phyloP scores from a whole-genome alignment of 1,140 invertebrate species.

The Camponotus pennsylvanicus region DNA sequence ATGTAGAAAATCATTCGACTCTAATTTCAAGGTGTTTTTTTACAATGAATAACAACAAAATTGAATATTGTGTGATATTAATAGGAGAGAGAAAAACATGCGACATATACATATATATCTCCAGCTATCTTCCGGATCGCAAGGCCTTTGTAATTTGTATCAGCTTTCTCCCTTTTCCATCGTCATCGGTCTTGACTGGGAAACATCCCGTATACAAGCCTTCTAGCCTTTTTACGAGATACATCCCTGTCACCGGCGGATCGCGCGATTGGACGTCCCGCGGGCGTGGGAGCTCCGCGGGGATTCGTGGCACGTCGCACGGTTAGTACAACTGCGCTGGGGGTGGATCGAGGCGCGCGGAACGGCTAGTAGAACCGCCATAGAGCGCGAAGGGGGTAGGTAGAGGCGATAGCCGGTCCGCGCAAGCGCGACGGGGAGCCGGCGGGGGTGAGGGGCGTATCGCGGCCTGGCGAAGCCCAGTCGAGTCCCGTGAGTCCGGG shows the following conservation, averaged over 20 bases:
- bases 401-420: slow-evolving; percentile 65
- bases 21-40: neutral
- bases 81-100: neutral
- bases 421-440: slow-evolving; percentile 67
- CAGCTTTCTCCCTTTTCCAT: neutral
- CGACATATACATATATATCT: no score
- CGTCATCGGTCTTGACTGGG: neutral
- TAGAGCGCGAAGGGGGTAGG: slow-evolving; percentile 61
- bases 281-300: slow-evolving; percentile 77
- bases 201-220: neutral
- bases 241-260: slow-evolving; percentile 49
- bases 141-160: slow-evolving; percentile 8
- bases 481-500: slow-evolving; percentile 85
- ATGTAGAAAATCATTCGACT: neutral
- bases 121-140: neutral
- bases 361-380: slow-evolving; percentile 64
- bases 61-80: neutral
- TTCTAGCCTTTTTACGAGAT: neutral
- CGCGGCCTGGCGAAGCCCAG: slow-evolving; percentile 80
- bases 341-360: slow-evolving; percentile 61
- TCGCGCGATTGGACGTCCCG: slow-evolving; percentile 65
- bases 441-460: slow-evolving; percentile 63
- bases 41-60: neutral
- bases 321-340: slow-evolving; percentile 70
- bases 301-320: slow-evolving; percentile 65